phyloP scores from a whole-genome alignment of 2,888 invertebrate species.

The Rhagium mordax region DNA sequence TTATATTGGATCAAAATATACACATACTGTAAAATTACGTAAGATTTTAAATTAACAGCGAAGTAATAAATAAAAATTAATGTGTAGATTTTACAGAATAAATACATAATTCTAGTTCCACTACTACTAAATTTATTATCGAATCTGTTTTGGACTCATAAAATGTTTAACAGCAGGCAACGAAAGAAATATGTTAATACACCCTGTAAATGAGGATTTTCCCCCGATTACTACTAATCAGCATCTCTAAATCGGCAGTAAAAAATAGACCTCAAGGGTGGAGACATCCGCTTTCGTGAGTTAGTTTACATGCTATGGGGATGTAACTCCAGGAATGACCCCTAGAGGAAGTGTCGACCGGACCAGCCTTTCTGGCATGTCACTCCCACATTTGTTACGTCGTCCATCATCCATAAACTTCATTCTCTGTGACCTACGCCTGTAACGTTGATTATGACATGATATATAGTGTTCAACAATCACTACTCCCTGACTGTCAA shows the following conservation, averaged over 20 bases:
- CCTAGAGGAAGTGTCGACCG: conserved; percentile 55
- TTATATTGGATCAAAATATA: too few species aligned
- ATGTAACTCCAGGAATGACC: conserved; percentile 48
- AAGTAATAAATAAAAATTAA: too few species aligned
- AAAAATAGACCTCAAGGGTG: conserved; percentile 38
- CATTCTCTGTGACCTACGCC: conserved; percentile 53
- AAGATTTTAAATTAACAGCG: too few species aligned
- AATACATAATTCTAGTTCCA: too few species aligned
- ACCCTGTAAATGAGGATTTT: conserved; percentile 5
- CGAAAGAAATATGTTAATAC: conserved; percentile 1
- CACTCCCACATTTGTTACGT: conserved; percentile 57
- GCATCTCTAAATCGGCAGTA: conserved; percentile 13
- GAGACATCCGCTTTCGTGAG: conserved; percentile 43
- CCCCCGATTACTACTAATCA: conserved; percentile 26
- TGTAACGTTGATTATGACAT: conserved; percentile 55
- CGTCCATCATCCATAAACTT: conserved; percentile 56
- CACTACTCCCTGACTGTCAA: conserved; percentile 48
- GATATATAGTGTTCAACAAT: conserved; percentile 54
- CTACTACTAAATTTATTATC: too few species aligned
- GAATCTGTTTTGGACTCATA: neutral
- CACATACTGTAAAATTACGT: too few species aligned
- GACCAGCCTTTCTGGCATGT: conserved; percentile 54
- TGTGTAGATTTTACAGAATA: too few species aligned
- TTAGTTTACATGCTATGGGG: conserved; percentile 43
- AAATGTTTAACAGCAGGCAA: neutral